Base-by-base conservation (phyloP, 2,113 vertebrate species). In the Oreotrochilus melanogaster region DNA sequence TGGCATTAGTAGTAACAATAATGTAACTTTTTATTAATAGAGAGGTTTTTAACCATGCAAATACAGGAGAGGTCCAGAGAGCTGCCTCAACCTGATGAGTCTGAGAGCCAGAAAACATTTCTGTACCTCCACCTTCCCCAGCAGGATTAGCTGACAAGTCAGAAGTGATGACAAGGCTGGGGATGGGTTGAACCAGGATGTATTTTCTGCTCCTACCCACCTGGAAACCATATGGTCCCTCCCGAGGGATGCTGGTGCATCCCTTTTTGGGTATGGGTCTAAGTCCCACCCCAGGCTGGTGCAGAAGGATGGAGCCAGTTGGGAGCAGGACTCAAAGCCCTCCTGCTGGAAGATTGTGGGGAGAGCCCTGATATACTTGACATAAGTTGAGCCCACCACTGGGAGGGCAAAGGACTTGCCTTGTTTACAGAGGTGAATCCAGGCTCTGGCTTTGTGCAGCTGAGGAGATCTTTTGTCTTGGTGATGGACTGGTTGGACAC, bases 391-490 rank as follows among this genome's bases (percentile, higher is more conserved):
- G 57, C 67, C 71, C 64, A 80, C 7, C 53, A n/a, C 5, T 6
- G 1, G 0, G 3, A 85, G 17, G 89, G n/a, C 18, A 87, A 43
- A 37, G 33, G 33, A 95, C 97, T 97, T 96, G 93, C 97, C 89
- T 97, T 95, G 88, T 96, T 96, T 37, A 74, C 8, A 1, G 97
- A 88, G n/a, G 64, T 1, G 64, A 97, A 95, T 60, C 97, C 97
- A 22, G 95, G 58, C 17, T 61, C 53, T 0, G 71, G 57, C 37
- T 70, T 95, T 27, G 71, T 47, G 48, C 98, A 98, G 88, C 93
- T 97, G 23, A 74, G 86, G 19, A 98, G 84, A 69, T 98, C 95
- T 89, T 97, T 98, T 5, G 51, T 89, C 96, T 98, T 98, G 1
- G 25, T 80, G 60, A 97, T 31, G 54, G 95, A 94, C 33, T 94